A percentile compares a stretch with the other conserved stretches of the same genome.
phyloP scores from a whole-genome alignment of 92 coral and sea anemone species.

The Palythoa grandis region DNA sequence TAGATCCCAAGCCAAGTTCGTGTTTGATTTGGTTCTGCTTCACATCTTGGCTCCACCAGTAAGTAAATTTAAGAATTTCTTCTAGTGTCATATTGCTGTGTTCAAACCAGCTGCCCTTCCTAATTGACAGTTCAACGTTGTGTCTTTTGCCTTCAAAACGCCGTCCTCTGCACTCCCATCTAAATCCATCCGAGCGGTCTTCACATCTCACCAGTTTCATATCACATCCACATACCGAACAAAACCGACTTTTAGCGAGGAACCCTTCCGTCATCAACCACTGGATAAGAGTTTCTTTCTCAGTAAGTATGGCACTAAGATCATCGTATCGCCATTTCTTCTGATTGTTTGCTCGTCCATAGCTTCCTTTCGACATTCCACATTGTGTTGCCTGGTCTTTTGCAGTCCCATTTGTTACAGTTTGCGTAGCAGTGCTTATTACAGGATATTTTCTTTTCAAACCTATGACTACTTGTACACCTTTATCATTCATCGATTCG shows the following conservation, averaged over 20 bases:
- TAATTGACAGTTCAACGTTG: slow-evolving; percentile 53
- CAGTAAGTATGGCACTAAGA: slow-evolving; percentile 20
- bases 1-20: slow-evolving; percentile 43
- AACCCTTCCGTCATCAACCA: slow-evolving; percentile 59
- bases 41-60: slow-evolving; percentile 63
- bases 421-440: slow-evolving; percentile 39
- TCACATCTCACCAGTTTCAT: slow-evolving; percentile 51
- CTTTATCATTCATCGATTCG: slow-evolving; percentile 32
- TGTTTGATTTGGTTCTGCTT: slow-evolving; percentile 49
- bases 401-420: slow-evolving; percentile 18
- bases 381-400: slow-evolving; percentile 28
- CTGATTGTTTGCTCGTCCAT: slow-evolving; percentile 26
- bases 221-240: slow-evolving; percentile 36
- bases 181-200: slow-evolving; percentile 60
- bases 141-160: slow-evolving; percentile 46
- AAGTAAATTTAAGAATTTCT: slow-evolving; percentile 67
- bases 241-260: slow-evolving; percentile 46
- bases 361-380: slow-evolving; percentile 35
- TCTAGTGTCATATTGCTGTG: slow-evolving; percentile 66
- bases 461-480: slow-evolving; percentile 42
- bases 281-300: slow-evolving; percentile 47
- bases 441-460: slow-evolving; percentile 29
- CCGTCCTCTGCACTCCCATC: slow-evolving; percentile 64
- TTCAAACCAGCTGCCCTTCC: slow-evolving; percentile 71
- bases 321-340: slow-evolving; percentile 51